Evolutionary conservation across 2,113 vertebrate genomes (phyloP).

Genomic region (Chiloscyllium plagiosum): DNA sequence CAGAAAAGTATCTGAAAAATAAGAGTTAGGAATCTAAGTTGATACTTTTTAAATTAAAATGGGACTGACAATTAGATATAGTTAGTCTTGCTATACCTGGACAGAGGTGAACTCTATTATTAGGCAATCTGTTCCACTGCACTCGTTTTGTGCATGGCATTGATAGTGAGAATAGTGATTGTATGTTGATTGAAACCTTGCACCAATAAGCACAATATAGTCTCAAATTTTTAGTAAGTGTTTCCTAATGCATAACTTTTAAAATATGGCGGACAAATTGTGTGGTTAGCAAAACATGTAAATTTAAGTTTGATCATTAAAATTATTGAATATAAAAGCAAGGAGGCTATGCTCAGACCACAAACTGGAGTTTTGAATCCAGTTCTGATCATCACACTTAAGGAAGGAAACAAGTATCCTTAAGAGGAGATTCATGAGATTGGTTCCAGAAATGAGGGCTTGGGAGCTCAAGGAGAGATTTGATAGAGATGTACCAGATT

Average conservation of each 20-base stretch:
- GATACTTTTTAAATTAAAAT: neutral
- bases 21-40: neutral
- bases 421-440: too few species aligned
- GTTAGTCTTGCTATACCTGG: neutral
- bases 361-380: too few species aligned
- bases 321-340: too few species aligned
- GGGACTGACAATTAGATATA: neutral
- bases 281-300: too few species aligned
- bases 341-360: too few species aligned
- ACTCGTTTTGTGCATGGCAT: neutral
- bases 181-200: neutral
- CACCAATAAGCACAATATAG: neutral
- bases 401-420: too few species aligned
- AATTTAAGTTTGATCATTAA: too few species aligned
- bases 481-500: too few species aligned
- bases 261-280: too few species aligned
- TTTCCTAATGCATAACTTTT: neutral
- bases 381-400: too few species aligned
- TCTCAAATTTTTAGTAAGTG: neutral
- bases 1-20: constrained; percentile 32
- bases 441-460: too few species aligned
- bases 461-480: too few species aligned
- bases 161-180: neutral
- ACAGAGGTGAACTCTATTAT: neutral
- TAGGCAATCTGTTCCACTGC: neutral